Evolutionary conservation across 2,888 invertebrate species (phyloP).

Genomic region (Neelides folsomi): DNA sequence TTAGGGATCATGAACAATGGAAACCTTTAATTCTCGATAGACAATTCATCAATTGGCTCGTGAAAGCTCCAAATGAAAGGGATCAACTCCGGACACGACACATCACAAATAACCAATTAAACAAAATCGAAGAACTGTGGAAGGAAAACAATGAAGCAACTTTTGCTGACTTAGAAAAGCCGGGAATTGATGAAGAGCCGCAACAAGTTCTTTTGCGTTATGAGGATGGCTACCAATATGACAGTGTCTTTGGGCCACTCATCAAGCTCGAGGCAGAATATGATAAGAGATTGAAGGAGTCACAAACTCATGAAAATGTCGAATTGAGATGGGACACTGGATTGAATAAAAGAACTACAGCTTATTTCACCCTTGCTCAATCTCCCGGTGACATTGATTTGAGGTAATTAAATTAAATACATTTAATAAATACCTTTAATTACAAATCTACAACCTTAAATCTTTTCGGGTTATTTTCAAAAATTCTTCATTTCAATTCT

Average conservation of each 20-base stretch:
- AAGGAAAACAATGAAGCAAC: constrained; percentile 96
- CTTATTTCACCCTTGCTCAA: constrained; percentile 94
- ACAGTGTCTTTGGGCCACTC: constrained; percentile 92
- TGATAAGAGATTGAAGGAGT: constrained; percentile 92
- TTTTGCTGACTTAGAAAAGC: constrained; percentile 94
- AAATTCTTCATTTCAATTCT: too few relatives aligned
- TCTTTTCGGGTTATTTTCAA: too few relatives aligned
- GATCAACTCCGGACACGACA: constrained; percentile 92
- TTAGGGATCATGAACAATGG: constrained; percentile 91
- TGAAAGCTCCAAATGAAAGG: constrained; percentile 92
- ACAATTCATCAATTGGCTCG: constrained; percentile 90
- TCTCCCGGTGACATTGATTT: too few relatives aligned
- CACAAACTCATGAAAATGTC: constrained; percentile 95
- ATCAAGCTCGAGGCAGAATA: constrained; percentile 97
- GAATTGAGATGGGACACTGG: constrained; percentile 98
- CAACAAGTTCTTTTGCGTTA: constrained; percentile 75
- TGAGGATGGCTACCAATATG: constrained; percentile 98
- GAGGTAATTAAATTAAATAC: too few relatives aligned
- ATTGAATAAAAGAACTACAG: constrained; percentile 92
- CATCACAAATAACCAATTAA: constrained; percentile 93
- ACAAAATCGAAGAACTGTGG: constrained; percentile 96
- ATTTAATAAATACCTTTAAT: too few relatives aligned
- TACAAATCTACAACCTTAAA: too few relatives aligned
- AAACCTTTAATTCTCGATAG: constrained; percentile 94
- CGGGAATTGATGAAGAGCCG: constrained; percentile 95